Conservation (phyloP, 1,140 invertebrate species). For the Cydia pomonella region DNA sequence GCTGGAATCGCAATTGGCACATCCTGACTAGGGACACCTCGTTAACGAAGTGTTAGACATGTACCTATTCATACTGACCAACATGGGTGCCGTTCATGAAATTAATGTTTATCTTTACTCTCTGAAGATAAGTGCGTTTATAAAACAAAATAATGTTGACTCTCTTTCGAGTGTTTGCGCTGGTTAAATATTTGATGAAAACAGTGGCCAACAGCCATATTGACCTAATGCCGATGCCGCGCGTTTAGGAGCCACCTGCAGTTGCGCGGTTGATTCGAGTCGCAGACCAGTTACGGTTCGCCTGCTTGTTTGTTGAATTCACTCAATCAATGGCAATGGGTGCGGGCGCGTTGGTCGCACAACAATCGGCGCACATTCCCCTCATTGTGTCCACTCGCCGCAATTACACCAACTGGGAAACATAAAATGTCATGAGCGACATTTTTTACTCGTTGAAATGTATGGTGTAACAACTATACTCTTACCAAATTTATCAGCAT, state of each 20-base stretch:
- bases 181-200: conserved; percentile 16
- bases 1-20: conserved; percentile 52
- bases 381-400: conserved; percentile 74
- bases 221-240: conserved; percentile 11
- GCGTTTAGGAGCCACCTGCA: background rate
- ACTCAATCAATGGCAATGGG: conserved; percentile 75
- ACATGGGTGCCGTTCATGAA: background rate
- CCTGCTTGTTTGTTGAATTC: conserved; percentile 71
- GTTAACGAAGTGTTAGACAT: conserved; percentile 10
- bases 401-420: conserved; percentile 54
- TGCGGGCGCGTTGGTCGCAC: conserved; percentile 74
- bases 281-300: conserved; percentile 62
- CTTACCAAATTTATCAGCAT: background rate
- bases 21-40: conserved; percentile 47
- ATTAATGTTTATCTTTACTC: conserved; percentile 7
- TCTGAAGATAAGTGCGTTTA: conserved; percentile 14
- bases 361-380: conserved; percentile 76
- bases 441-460: background rate
- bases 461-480: background rate
- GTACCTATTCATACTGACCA: conserved; percentile 2
- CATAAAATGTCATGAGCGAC: background rate
- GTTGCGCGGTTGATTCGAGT: conserved; percentile 33
- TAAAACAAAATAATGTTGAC: conserved; percentile 12
- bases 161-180: background rate
- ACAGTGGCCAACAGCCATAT: background rate